These are phyloP conservation scores for Rotaria socialis DNA, from an alignment of 2,888 invertebrate species.

Conservation along the genomic window DNA sequence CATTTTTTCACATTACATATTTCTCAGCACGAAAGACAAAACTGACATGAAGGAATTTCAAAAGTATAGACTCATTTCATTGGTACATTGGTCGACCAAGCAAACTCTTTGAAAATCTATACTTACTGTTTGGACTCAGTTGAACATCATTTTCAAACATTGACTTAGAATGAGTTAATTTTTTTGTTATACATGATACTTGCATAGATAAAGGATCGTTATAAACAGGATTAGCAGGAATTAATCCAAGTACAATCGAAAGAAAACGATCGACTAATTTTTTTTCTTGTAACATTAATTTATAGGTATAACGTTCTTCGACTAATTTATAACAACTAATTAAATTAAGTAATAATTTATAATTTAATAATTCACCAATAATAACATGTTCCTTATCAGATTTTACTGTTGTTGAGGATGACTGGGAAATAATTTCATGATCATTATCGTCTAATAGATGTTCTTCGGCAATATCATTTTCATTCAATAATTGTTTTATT, in stretches of 20 bases:
- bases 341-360: constrained; percentile 3
- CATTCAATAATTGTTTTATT: constrained; percentile 13
- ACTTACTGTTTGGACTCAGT: background rate
- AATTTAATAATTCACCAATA: constrained; percentile 5
- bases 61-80: no score
- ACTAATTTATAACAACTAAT: background rate
- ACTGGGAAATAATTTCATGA: background rate
- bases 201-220: constrained; percentile 9
- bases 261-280: constrained; percentile 4
- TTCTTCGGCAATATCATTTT: background rate
- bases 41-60: no score
- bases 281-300: constrained; percentile 15
- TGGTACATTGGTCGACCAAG: no score
- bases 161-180: background rate
- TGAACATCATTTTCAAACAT: constrained; percentile 5
- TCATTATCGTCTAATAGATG: background rate
- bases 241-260: background rate
- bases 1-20: no score
- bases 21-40: no score
- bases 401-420: background rate
- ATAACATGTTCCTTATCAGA: background rate
- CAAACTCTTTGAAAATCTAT: no score
- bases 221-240: background rate
- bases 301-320: background rate
- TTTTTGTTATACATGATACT: background rate